Base-by-base conservation (phyloP, 2,113 vertebrate species). In the Petromus typicus region DNA sequence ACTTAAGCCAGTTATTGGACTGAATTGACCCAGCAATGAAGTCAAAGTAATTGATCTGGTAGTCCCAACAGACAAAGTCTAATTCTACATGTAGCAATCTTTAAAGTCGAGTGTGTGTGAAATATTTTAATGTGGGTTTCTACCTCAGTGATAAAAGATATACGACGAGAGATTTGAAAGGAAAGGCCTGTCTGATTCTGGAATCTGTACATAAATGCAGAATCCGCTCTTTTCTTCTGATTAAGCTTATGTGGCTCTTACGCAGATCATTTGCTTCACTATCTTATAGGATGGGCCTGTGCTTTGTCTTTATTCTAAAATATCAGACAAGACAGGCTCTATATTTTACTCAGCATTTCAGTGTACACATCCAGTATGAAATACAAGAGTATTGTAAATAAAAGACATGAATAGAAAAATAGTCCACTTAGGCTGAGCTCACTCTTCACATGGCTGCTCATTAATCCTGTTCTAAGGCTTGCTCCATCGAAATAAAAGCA, bases 11-110 rank as follows among this genome's bases (percentile, higher is more conserved):
- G 90, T 90, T 96, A 97, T 86, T 95, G 84, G 85, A 95, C 95
- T 90, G 92, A 86, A 97, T 59, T 93, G 95, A 96, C 87, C 92
- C 73, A 45, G 84, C 88, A 91, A 93, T 95, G 90, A 96, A 96
- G 96, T 96, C 92, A 95, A 90, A 96, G 90, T 63, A 93, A 97
- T 96, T 96, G 94, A 97, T 92, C 86, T 43, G 78, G 76, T 25
- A 43, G 87, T 97, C 96, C 91, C 94, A 92, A 71, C 18, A 66
- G 94, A 93, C 37, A 7, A 34, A 87, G 76, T 91, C 90, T 91
- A 87, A 95, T 88, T 96, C 90, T 87, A 88, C 90, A 87, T 54
- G 69, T 64, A 83, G 87, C 81, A 40, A 80, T 89, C 84, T 89
- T 86, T 71, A 63, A 95, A 94, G 92, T 79, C 63, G 91, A 84